Evolutionary conservation across 2,888 invertebrate genomes (phyloP).

Genomic region (Leptopilina drosophilae): DNA sequence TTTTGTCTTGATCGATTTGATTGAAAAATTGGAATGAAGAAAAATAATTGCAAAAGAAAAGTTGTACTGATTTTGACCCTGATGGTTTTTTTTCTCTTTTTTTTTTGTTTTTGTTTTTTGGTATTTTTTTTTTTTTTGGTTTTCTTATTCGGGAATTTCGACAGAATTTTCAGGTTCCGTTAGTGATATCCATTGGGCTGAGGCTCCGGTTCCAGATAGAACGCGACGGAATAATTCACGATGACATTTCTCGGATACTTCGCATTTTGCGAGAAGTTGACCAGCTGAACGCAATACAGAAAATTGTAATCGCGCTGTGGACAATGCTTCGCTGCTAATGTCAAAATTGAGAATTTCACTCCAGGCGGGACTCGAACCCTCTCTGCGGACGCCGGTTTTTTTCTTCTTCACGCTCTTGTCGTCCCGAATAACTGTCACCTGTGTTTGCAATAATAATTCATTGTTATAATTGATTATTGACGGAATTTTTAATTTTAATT

Average conservation of each 20-base stretch:
- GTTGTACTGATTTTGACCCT: slow-evolving; percentile 32
- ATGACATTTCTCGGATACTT: slow-evolving; percentile 76
- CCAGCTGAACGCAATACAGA: slow-evolving; percentile 82
- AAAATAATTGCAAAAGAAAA: not conserved
- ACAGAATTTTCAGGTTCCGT: slow-evolving; percentile 73
- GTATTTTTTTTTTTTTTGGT: too few relatives aligned
- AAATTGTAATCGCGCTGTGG: slow-evolving; percentile 80
- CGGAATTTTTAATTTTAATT: too few relatives aligned
- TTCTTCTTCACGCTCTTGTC: slow-evolving; percentile 78
- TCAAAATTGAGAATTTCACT: slow-evolving; percentile 79
- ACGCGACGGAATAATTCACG: slow-evolving; percentile 80
- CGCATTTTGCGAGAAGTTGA: slow-evolving; percentile 79
- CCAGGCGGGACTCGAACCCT: slow-evolving; percentile 78
- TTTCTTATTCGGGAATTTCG: slow-evolving; percentile 52
- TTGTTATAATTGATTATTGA: too few relatives aligned
- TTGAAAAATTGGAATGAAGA: not conserved
- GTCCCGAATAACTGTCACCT: slow-evolving; percentile 75
- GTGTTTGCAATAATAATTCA: not conserved
- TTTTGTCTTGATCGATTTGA: not conserved
- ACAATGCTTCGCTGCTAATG: slow-evolving; percentile 78
- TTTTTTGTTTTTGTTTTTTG: slow-evolving; percentile 23
- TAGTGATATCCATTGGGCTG: slow-evolving; percentile 81
- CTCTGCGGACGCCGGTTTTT: slow-evolving; percentile 78
- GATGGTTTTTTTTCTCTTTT: slow-evolving; percentile 38
- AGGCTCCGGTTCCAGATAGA: slow-evolving; percentile 80